Evolutionary conservation across 2,113 vertebrate species (phyloP), one percentile per base, ranked within the genome.

Genomic region (Aleadryas rufinucha): DNA sequence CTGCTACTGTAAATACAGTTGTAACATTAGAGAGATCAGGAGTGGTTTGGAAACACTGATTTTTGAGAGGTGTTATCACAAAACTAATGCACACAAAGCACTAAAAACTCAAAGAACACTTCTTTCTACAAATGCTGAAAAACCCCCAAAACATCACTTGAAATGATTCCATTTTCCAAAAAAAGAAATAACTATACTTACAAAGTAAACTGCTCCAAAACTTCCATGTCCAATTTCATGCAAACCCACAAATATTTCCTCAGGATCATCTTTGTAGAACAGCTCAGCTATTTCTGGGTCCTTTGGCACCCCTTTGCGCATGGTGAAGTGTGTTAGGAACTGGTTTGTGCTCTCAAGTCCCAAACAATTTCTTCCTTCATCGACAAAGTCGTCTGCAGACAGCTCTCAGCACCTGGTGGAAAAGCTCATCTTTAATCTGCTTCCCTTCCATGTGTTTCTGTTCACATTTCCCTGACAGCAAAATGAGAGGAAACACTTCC

Each of bases 191-290:
- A 31, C 47, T 47, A 21, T 93, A 98, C 98, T 98, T 89, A 98
- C 98, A 94, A 98, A 98, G 71, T 98, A 98, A 95, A 98, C 98
- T 15, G 98, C 98, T 96, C 98, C 98, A 77, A 98, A 98, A 76
- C 98, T 98, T 89, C 98, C 98, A 97, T 98, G 98, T 77, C 98
- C 98, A 28, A 98, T 98, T 95, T 98, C 98, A 75, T 98, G 98
- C 75, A 98, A 96, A 66, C 97, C 98, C 85, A 98, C 97, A 49
- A 98, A 98, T 70, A 98, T 95, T 39, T 98, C 98, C 64, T 98
- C 98, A 26, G 98, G 98, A 94, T 98, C 98, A 90, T 98, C 98
- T 93, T 98, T 98, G 95, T 97, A 96, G 97, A 98, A 98, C 10
- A 98, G 97, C 59, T 98, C 98, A 56, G 98, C 97, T 92, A 98